Evolutionary conservation across 2,113 vertebrate species (phyloP), one percentile per base, ranked within the genome.

Genomic region (Vimba vimba): DNA sequence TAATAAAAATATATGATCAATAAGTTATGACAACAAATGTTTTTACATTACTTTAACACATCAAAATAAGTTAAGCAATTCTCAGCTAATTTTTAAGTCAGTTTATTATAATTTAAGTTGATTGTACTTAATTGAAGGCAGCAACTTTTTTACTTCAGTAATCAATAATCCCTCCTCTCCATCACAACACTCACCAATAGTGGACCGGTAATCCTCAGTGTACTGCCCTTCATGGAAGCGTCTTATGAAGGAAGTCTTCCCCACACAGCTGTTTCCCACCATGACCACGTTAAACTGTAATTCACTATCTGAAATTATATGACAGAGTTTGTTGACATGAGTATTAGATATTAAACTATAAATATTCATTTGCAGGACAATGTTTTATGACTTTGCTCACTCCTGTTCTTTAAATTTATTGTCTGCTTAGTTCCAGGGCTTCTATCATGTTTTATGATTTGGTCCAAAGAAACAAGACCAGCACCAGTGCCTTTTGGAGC

Each of bases 191-290:
- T 95, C 94, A 99, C 98, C 97, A 89, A 98, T 87, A 0, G 98
- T 98, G 8, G 97, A 91, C 0, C 92, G 62, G 36, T 95, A 75
- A 47, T 95, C 92, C 0, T 87, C 82, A 78, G 88, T 91, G 62
- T 97, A 97, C 87, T 90, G 77, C 21, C 96, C 90, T 1, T 92
- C 91, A 0, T 96, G 94, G 82, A 97, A 80, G 30, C 96, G 93
- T 91, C 94, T 92, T 89, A 99, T 94, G 91, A 98, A 99, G 0
- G 97, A 97, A 0, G 97, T 97, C 89, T 99, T 99, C 74, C 98
- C 98, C 88, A 98, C 97, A 0, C 92, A 92, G 77, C 97, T 95
- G 87, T 96, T 95, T 88, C 98, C 98, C 2, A 99, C 78, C 45
- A 99, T 96, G 86, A 99, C 89, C 86, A 99, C 91, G 0, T 98